A percentile compares a stretch with the other conserved stretches of the same genome.
Conservation (phyloP, 2,888 invertebrate genomes). For the Didymodactylos carnosus region DNA sequence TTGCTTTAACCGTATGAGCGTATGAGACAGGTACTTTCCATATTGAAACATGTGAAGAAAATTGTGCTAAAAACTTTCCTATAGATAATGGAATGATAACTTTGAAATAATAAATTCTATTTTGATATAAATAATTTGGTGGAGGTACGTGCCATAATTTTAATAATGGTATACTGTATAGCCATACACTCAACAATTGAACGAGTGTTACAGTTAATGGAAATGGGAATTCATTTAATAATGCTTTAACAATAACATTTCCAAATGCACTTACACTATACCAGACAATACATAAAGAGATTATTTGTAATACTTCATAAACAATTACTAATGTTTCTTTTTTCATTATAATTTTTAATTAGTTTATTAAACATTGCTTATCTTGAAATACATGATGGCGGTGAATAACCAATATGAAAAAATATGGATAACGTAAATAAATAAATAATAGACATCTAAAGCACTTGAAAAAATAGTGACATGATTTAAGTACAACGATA, state of each 20-base stretch:
- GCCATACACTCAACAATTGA: conserved; percentile 44
- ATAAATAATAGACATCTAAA: too few relatives aligned
- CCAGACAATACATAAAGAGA: not conserved
- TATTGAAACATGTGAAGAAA: conserved; percentile 74
- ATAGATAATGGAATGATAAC: conserved; percentile 67
- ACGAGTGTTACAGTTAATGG: conserved; percentile 82
- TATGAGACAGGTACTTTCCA: conserved; percentile 93
- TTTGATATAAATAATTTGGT: conserved; percentile 19
- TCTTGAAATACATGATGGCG: too few relatives aligned
- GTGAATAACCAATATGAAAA: too few relatives aligned
- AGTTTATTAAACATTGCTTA: too few relatives aligned
- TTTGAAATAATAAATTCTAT: conserved; percentile 53
- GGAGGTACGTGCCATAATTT: conserved; percentile 21
- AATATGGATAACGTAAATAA: too few relatives aligned
- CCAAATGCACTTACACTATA: conserved; percentile 43
- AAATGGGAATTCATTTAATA: conserved; percentile 69
- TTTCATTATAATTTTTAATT: too few relatives aligned
- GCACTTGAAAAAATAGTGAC: too few relatives aligned
- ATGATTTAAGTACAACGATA: too few relatives aligned
- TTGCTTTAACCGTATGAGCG: conserved; percentile 92
- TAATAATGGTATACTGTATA: conserved; percentile 11
- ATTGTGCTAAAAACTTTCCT: conserved; percentile 72
- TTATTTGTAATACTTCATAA: not conserved
- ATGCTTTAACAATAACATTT: conserved; percentile 75
- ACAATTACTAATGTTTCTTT: too few relatives aligned